Conservation (phyloP, 1,140 invertebrate species). For the Ceratosolen fusciceps region DNA sequence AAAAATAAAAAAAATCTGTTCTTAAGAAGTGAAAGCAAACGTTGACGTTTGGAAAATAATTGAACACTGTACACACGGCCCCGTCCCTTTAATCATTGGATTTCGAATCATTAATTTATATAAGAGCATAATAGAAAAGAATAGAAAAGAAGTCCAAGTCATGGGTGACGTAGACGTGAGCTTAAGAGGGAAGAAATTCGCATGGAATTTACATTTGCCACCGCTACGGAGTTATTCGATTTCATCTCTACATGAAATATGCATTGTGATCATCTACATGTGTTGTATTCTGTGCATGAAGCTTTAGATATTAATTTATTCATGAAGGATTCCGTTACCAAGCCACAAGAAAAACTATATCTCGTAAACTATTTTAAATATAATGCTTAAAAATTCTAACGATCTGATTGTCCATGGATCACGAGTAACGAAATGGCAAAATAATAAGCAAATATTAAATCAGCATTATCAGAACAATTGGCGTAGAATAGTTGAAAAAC, state of each 20-base stretch:
- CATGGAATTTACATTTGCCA: conserved; percentile 11
- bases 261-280: conserved; percentile 4
- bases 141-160: not conserved
- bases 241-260: conserved; percentile 9
- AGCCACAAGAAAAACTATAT: not conserved
- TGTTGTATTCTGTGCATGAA: not conserved
- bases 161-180: not conserved
- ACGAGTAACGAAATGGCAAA: no score
- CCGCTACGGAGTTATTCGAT: not conserved
- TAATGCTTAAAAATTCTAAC: not conserved
- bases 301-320: conserved; percentile 21
- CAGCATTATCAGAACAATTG: no score
- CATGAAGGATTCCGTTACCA: not conserved
- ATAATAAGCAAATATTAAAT: no score
- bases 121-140: no score
- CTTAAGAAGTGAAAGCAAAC: no score
- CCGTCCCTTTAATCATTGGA: no score
- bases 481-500: no score
- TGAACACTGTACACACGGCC: no score
- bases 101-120: no score
- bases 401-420: not conserved
- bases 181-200: not conserved
- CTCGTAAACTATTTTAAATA: not conserved
- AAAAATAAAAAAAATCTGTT: no score
- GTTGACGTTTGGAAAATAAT: no score